These are phyloP conservation scores for Cataglyphis hispanica DNA, from an alignment of 1,140 invertebrate genomes.

Conservation along the genomic window DNA sequence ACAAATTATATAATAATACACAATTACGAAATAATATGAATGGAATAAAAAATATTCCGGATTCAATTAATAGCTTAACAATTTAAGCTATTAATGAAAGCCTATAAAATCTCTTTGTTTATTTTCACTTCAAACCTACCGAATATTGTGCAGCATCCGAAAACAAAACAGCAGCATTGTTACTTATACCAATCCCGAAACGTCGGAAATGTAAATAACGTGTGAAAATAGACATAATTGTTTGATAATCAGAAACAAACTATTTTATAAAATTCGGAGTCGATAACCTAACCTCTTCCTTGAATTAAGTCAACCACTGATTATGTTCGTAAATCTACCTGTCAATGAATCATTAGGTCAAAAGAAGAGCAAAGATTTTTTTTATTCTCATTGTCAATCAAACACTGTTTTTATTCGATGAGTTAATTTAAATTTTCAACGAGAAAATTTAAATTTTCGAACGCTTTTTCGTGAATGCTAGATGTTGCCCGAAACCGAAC, in stretches of 20 bases:
- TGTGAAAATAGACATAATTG: slow-evolving; percentile 61
- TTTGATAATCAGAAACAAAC: not conserved
- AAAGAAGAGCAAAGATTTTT: too few relatives aligned
- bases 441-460: too few relatives aligned
- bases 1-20: too few relatives aligned
- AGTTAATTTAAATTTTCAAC: too few relatives aligned
- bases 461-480: too few relatives aligned
- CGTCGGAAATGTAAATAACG: slow-evolving; percentile 64
- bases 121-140: slow-evolving; percentile 59
- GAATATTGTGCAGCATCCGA: not conserved
- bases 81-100: too few relatives aligned
- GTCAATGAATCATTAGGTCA: too few relatives aligned
- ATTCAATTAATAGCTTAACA: not conserved
- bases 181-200: slow-evolving; percentile 55
- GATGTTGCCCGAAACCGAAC: too few relatives aligned
- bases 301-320: not conserved
- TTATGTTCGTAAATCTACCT: too few relatives aligned
- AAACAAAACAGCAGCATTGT: slow-evolving; percentile 38
- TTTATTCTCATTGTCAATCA: too few relatives aligned
- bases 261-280: not conserved
- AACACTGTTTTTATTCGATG: too few relatives aligned
- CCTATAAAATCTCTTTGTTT: not conserved
- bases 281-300: not conserved
- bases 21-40: not conserved
- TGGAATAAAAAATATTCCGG: slow-evolving; percentile 27